Percentiles rank a stretch among this genome's conserved stretches.
Conservation (phyloP, 2,113 vertebrate genomes). For the Lucifuga dentata region DNA sequence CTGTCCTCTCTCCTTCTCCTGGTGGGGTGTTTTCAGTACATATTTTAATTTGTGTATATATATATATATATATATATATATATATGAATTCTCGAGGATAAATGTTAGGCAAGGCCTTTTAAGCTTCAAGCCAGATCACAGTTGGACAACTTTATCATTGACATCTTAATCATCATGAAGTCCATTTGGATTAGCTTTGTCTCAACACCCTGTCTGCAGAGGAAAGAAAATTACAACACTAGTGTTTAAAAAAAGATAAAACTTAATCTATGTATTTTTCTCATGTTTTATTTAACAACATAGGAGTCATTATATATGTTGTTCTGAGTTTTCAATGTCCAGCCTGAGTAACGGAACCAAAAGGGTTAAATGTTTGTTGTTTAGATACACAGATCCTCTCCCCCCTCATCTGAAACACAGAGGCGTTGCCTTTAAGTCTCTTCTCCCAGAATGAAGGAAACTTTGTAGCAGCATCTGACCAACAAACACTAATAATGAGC, state of each 20-base stretch:
- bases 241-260: conserved; percentile 51
- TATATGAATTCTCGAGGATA: conserved; percentile 67
- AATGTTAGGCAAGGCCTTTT: conserved; percentile 64
- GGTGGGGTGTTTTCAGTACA: conserved; percentile 52
- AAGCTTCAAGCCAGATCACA: conserved; percentile 56
- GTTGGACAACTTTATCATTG: conserved; percentile 37
- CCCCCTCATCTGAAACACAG: conserved; percentile 24
- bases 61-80: conserved; percentile 71
- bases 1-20: conserved; percentile 51
- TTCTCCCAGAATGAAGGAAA: conserved; percentile 55
- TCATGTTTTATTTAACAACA: conserved; percentile 72
- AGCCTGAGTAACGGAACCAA: conserved; percentile 43
- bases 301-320: conserved; percentile 50
- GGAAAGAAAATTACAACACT: conserved; percentile 54
- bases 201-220: conserved; percentile 34
- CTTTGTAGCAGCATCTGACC: conserved; percentile 19
- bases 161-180: conserved; percentile 18
- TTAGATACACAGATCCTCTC: background rate
- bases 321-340: conserved; percentile 45
- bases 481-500: conserved; percentile 56
- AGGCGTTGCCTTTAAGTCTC: conserved; percentile 28
- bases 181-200: conserved; percentile 48
- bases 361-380: conserved; percentile 26
- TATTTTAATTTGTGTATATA: conserved; percentile 78
- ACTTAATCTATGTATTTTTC: conserved; percentile 66